Base-by-base conservation (phyloP, 2,797 vertebrate species). In the Petrocephalus sullivani region DNA sequence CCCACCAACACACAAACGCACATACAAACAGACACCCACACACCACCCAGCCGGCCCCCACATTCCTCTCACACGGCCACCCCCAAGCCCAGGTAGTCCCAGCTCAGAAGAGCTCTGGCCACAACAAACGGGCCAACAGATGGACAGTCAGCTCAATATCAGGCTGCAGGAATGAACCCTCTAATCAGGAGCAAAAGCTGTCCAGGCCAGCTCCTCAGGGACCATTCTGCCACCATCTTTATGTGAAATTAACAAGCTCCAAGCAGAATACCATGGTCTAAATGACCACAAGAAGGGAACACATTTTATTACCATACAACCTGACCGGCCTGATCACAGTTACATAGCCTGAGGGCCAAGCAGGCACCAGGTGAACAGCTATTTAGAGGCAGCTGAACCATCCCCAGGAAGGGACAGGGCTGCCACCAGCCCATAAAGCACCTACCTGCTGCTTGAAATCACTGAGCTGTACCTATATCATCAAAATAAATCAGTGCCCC, bases 141-240 rank as follows among this genome's bases (percentile, higher is more conserved):
- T 23, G 49, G 81, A 53, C 49, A 53, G 41, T 83, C 81, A 92
- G 90, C 92, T 95, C 94, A 91, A 92, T 88, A 90, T 93, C 92
- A 96, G 95, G 96, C 96, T 96, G 95, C 96, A 96, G 95, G 93
- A 93, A 96, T 96, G 95, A 94, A 95, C 94, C 95, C 94, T 96
- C 90, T 89, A 93, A 94, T 96, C 95, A 95, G 95, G 91, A 93
- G 93, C 95, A 93, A 95, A 91, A 5, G 49, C 60, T 41, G n/a
- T 53, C 58, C 60, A 89, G 49, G 51, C 33, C 2, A 54, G 3
- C 60, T 78, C 37, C 14, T 46, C 71, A 78, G 19, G 37, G 37
- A 78, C 33, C 37, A 46, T 78, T 37, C 19, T 46, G 33, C 33
- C 71, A 78, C 41, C 71, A 37, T 28, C 4, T 37, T 37, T 28